Conservation (phyloP, 2,113 vertebrate species). For the Agelaius phoeniceus region DNA sequence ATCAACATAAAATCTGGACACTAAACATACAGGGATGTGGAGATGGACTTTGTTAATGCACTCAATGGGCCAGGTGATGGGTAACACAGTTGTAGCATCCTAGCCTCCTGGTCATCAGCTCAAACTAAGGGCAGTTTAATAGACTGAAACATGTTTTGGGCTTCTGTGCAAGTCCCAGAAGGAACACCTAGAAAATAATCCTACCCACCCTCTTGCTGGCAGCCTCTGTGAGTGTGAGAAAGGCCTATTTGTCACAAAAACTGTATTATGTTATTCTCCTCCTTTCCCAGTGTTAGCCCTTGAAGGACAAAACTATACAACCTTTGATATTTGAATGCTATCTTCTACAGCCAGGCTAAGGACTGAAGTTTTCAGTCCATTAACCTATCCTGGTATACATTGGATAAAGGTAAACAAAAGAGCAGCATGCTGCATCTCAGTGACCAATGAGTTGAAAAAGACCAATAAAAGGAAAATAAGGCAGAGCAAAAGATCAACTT, state of each 20-base stretch:
- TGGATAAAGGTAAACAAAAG: not conserved
- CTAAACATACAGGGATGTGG: not conserved
- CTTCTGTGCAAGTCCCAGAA: not conserved
- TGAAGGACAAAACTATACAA: not conserved
- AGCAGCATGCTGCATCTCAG: not conserved
- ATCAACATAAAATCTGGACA: not conserved
- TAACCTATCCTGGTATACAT: not conserved
- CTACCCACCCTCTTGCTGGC: fast-evolving
- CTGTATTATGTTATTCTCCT: not conserved
- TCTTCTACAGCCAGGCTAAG: not conserved
- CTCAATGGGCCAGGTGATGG: not conserved
- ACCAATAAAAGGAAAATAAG: not conserved
- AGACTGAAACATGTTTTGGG: not conserved
- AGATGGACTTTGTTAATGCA: not conserved
- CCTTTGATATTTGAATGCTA: not conserved
- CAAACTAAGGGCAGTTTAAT: not conserved
- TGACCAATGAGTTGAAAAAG: not conserved
- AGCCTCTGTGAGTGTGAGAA: not conserved
- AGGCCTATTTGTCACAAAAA: not conserved
- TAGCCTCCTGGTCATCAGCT: not conserved
- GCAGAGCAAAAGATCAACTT: not conserved
- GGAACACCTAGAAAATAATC: fast-evolving
- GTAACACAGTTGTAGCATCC: not conserved
- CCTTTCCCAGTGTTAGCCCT: not conserved
- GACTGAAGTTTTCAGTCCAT: not conserved